Evolutionary conservation across 2,888 invertebrate species (phyloP).

Genomic region (Pandemis heparana): DNA sequence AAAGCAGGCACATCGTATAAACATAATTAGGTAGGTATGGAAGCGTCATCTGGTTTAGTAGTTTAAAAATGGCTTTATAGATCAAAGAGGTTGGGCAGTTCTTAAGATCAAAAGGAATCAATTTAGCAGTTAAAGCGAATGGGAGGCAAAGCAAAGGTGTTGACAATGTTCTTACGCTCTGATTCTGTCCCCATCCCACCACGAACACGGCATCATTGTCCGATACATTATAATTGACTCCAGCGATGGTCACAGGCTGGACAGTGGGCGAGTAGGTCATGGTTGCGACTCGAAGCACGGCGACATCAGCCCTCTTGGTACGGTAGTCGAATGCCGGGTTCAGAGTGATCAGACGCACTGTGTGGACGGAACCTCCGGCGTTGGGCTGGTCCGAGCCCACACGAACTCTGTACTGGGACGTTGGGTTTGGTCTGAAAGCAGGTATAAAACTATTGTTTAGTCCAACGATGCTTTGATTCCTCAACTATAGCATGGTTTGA

Average conservation of each 20-base stretch:
- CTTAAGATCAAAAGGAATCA: not conserved
- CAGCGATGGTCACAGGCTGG: conserved; percentile 26
- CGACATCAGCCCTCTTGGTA: conserved; percentile 25
- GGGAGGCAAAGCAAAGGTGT: not conserved
- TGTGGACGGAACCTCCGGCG: conserved; percentile 17
- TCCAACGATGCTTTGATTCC: not conserved
- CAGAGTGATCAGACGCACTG: conserved; percentile 16
- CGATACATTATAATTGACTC: conserved; percentile 27
- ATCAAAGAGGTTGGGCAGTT: not conserved
- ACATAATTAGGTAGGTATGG: too few species aligned
- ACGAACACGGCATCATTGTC: conserved; percentile 27
- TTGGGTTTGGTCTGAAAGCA: conserved; percentile 33
- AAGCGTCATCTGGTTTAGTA: too few species aligned
- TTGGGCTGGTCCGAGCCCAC: conserved; percentile 28
- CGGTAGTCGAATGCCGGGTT: conserved; percentile 28
- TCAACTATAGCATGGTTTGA: not conserved
- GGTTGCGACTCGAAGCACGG: conserved; percentile 13
- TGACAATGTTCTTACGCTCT: conserved; percentile 20
- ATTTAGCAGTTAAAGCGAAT: not conserved
- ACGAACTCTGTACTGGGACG: conserved; percentile 24
- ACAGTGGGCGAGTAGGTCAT: conserved; percentile 19
- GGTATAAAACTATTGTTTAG: not conserved
- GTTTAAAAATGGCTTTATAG: too few species aligned
- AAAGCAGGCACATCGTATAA: too few species aligned
- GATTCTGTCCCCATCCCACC: conserved; percentile 34